Conservation (phyloP, 2,797 vertebrate genomes). For the Gymnoscopelus microlampas region DNA sequence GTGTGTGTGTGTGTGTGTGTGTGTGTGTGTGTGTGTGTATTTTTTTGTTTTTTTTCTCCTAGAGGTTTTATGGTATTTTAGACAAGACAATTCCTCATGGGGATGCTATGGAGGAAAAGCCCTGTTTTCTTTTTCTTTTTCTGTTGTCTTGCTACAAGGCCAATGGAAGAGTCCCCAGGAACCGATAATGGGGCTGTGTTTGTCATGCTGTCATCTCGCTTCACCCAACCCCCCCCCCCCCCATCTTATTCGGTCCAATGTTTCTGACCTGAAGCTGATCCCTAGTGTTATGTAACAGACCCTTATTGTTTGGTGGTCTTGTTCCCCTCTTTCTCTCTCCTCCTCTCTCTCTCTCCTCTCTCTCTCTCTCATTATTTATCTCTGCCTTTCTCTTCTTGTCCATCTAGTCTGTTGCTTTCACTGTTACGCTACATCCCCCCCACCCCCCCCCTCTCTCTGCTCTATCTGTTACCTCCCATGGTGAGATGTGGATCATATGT, state of each 20-base stretch:
- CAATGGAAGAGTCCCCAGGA: conserved; percentile 5
- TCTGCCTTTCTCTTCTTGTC: not conserved
- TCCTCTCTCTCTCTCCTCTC: conserved; percentile 1
- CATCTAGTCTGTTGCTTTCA: not conserved
- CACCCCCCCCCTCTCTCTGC: not conserved
- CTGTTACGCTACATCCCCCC: not conserved
- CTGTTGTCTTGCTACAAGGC: conserved; percentile 13
- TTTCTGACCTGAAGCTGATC: conserved; percentile 55
- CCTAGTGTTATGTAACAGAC: conserved; percentile 48
- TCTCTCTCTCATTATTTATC: not conserved
- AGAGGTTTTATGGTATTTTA: conserved; percentile 47
- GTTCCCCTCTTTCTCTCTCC: conserved; percentile 28
- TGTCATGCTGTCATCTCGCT: conserved; percentile 33
- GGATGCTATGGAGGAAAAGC: conserved; percentile 1
- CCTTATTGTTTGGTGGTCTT: conserved; percentile 38
- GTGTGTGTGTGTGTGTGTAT: conserved; percentile 19
- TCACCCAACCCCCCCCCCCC: conserved; percentile 33
- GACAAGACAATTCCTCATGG: conserved; percentile 20
- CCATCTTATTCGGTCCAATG: conserved; percentile 46
- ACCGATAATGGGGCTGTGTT: conserved; percentile 11
- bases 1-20: no score
- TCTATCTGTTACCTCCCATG: not conserved
- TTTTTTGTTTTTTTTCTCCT: conserved; percentile 27
- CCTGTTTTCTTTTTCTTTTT: no score
- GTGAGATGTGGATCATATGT: no score